Evolutionary conservation across 1,140 invertebrate genomes (phyloP).

Genomic region (Nymphalis io): DNA sequence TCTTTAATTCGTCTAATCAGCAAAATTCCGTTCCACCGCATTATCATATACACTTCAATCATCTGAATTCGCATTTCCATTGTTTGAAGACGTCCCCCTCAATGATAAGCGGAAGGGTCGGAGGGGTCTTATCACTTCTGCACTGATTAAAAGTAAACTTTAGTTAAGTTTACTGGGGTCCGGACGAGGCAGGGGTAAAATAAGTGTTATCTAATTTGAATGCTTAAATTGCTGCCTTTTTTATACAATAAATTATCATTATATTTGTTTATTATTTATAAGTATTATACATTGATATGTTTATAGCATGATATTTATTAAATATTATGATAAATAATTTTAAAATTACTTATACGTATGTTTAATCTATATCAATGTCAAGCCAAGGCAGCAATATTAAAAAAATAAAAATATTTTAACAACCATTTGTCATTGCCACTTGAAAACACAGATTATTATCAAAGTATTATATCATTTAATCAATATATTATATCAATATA

Average conservation of each 20-base stretch:
- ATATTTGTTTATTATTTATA: too few relatives aligned
- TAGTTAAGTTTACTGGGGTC: conserved; percentile 50
- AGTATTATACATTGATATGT: too few relatives aligned
- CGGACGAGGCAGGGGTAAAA: conserved; percentile 29
- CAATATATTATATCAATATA: too few relatives aligned
- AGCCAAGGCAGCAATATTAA: too few relatives aligned
- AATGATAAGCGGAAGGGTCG: conserved; percentile 51
- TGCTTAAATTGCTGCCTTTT: conserved; percentile 15
- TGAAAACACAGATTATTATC: too few relatives aligned
- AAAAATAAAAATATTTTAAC: too few relatives aligned
- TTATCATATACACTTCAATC: conserved; percentile 38
- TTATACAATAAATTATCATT: neutral
- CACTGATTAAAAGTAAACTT: conserved; percentile 76
- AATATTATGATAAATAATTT: too few relatives aligned
- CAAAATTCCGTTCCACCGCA: conserved; percentile 18
- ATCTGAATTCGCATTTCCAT: conserved; percentile 47
- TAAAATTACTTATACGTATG: too few relatives aligned
- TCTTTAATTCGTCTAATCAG: conserved; percentile 6
- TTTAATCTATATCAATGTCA: too few relatives aligned
- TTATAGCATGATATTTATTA: too few relatives aligned
- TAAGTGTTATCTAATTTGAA: conserved; percentile 38
- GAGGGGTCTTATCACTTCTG: conserved; percentile 60
- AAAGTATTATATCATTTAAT: too few relatives aligned
- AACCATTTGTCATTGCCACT: too few relatives aligned
- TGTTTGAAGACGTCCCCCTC: conserved; percentile 50